A percentile compares a stretch with the other conserved stretches of the same genome.
Evolutionary conservation across 2,797 vertebrate genomes (phyloP).

Genomic region (Sciurus carolinensis): DNA sequence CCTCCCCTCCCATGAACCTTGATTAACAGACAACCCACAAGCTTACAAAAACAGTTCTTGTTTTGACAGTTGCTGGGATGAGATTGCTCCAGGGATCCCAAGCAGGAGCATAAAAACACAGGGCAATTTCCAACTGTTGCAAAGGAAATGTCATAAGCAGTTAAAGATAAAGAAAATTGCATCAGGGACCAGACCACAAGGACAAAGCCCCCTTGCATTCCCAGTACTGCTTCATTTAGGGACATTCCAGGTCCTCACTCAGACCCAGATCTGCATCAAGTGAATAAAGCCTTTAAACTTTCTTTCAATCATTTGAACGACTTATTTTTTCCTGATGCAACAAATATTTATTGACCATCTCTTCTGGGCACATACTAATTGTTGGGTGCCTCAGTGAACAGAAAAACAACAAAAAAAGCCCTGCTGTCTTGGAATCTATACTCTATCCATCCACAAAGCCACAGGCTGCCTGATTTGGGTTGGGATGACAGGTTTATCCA

Average conservation of each 20-base stretch:
- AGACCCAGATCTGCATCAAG: neutral
- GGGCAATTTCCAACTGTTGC: neutral
- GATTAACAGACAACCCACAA: neutral
- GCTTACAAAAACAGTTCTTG: neutral
- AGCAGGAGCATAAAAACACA: conserved; percentile 7
- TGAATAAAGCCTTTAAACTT: conserved; percentile 32
- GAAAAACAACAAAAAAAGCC: neutral
- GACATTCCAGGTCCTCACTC: conserved; percentile 17
- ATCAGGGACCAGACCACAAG: neutral
- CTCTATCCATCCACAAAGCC: neutral
- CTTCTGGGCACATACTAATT: neutral
- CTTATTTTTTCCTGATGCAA: neutral
- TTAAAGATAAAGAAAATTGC: conserved; percentile 6
- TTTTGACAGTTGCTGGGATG: neutral
- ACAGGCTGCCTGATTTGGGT: neutral
- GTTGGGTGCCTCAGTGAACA: neutral
- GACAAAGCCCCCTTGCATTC: neutral
- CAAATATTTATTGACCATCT: neutral
- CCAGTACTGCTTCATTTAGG: neutral
- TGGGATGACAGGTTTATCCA: neutral
- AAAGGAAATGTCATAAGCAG: neutral
- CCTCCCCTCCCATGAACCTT: neutral
- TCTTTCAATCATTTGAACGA: neutral
- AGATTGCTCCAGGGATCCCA: neutral
- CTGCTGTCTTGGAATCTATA: neutral